A percentile compares a stretch with the other conserved stretches of the same genome.
phyloP scores from a whole-genome alignment of 2,797 vertebrate species.

The Streptopelia turtur region DNA sequence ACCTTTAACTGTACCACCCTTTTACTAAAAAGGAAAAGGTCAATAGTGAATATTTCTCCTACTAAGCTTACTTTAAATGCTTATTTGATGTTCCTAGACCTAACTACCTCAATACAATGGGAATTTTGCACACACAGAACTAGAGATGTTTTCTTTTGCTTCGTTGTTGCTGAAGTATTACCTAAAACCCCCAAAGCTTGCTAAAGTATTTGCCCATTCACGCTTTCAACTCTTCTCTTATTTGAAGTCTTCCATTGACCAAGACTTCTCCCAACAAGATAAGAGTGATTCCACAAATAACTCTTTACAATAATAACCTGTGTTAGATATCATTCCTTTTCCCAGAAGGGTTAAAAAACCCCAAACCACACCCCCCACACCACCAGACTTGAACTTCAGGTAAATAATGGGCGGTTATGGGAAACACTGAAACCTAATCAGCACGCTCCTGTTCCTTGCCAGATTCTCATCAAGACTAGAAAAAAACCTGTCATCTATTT shows the following conservation, averaged over 20 bases:
- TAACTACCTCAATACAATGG: neutral
- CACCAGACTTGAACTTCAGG: neutral
- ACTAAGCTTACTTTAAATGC: neutral
- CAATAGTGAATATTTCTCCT: neutral
- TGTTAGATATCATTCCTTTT: neutral
- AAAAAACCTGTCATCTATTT: neutral
- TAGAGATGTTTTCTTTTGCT: neutral
- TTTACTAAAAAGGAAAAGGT: neutral
- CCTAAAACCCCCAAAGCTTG: neutral
- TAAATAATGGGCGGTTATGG: neutral
- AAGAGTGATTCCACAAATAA: neutral
- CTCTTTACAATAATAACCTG: neutral
- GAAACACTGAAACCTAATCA: neutral
- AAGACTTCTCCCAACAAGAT: neutral
- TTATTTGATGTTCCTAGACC: neutral
- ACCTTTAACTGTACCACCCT: neutral
- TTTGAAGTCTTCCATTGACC: neutral
- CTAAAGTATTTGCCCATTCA: neutral
- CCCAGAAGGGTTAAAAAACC: neutral
- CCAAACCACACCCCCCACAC: fast-evolving
- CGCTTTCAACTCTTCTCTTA: neutral
- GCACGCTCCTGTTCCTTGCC: neutral
- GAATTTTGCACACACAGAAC: neutral
- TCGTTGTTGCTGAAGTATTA: neutral
- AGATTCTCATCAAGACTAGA: neutral